These are phyloP conservation scores for Bombyx mandarina DNA, from an alignment of 1,140 invertebrate genomes.

Conservation along the genomic window DNA sequence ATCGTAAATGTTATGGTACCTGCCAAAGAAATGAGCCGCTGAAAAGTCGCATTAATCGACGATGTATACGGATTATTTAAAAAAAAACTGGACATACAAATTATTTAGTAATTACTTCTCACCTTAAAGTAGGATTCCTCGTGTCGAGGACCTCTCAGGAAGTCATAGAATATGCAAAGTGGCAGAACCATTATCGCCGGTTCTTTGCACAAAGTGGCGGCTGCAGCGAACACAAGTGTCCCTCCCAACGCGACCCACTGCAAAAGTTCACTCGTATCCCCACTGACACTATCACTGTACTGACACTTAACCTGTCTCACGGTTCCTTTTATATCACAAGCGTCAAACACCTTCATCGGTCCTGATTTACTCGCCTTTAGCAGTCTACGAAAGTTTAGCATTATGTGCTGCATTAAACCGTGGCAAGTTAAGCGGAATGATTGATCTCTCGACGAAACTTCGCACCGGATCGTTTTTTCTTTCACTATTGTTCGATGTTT, in stretches of 20 bases:
- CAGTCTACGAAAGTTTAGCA: conserved; percentile 50
- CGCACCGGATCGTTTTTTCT: conserved; percentile 33
- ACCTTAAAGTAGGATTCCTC: conserved; percentile 66
- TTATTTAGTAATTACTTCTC: conserved; percentile 17
- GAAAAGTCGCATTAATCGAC: no score
- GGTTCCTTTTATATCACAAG: conserved; percentile 42
- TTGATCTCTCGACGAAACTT: conserved; percentile 31
- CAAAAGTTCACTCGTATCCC: conserved; percentile 56
- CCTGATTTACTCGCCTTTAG: conserved; percentile 51
- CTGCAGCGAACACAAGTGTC: conserved; percentile 74
- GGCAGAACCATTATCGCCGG: conserved; percentile 92
- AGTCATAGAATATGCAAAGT: conserved; percentile 87
- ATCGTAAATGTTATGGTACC: no score
- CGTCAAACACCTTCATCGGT: conserved; percentile 49
- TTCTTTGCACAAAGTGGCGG: conserved; percentile 90
- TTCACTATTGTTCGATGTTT: conserved; percentile 40
- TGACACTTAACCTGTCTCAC: conserved; percentile 50
- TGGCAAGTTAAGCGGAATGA: conserved; percentile 54
- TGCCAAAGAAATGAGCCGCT: no score
- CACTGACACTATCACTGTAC: conserved; percentile 58
- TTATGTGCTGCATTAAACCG: conserved; percentile 51
- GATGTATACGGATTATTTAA: no score
- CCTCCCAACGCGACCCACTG: conserved; percentile 72
- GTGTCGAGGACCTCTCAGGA: conserved; percentile 65
- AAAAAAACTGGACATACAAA: not conserved